Conservation (phyloP, 2,888 invertebrate species). For the Syrista parreyssii region DNA sequence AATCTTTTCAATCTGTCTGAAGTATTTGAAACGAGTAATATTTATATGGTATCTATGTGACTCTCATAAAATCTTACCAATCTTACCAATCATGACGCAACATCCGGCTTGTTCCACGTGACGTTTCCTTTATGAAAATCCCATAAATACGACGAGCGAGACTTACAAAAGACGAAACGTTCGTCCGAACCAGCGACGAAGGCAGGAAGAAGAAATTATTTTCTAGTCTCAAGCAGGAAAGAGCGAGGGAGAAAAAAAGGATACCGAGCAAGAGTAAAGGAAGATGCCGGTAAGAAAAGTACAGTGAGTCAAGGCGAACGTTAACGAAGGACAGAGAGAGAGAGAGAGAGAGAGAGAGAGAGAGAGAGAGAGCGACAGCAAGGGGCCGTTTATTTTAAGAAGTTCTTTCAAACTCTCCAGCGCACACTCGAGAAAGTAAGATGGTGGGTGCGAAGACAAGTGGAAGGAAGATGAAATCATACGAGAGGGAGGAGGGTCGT, state of each 20-base stretch:
- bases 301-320: too few species aligned
- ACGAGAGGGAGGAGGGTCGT: slow-evolving; percentile 23
- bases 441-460: slow-evolving; percentile 16
- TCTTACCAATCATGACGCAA: too few species aligned
- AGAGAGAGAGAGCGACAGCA: too few species aligned
- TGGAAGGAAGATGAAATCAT: slow-evolving; percentile 25
- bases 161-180: background rate
- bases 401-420: slow-evolving; percentile 55
- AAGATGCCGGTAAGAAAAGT: too few species aligned
- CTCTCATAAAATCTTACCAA: too few species aligned
- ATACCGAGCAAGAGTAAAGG: too few species aligned
- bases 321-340: too few species aligned
- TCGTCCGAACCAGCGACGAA: background rate
- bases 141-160: slow-evolving; percentile 1
- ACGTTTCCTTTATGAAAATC: background rate
- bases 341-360: too few species aligned
- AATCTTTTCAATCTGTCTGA: too few species aligned
- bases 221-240: background rate
- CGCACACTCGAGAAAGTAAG: slow-evolving; percentile 25
- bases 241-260: background rate
- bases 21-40: too few species aligned
- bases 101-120: too few species aligned
- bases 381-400: slow-evolving; percentile 56
- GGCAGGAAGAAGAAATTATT: background rate
- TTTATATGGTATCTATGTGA: too few species aligned